Percentiles rank a stretch among this genome's conserved stretches.
These are phyloP conservation scores for Acrobasis consociella DNA, from an alignment of 2,888 invertebrate genomes.

Conservation along the genomic window DNA sequence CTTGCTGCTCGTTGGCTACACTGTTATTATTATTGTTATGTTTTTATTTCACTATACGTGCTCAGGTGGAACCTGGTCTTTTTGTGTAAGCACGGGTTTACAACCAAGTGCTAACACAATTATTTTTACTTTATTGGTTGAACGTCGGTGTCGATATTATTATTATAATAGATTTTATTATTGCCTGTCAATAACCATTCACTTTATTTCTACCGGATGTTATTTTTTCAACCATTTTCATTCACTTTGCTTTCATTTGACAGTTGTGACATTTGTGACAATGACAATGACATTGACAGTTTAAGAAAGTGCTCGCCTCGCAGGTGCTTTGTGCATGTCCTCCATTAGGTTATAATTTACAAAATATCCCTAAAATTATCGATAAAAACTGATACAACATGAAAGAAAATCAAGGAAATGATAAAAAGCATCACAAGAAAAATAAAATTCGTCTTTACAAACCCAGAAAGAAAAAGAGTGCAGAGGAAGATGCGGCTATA, in stretches of 20 bases:
- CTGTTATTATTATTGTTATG: too few relatives aligned
- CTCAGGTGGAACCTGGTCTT: too few relatives aligned
- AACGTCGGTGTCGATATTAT: too few relatives aligned
- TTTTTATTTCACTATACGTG: too few relatives aligned
- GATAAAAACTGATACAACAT: constrained; percentile 34
- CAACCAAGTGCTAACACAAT: too few relatives aligned
- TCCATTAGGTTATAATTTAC: constrained; percentile 11
- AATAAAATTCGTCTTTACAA: constrained; percentile 70
- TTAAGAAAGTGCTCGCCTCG: background rate
- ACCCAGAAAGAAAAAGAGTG: constrained; percentile 71
- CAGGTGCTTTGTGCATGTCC: background rate
- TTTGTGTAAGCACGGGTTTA: too few relatives aligned
- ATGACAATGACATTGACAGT: background rate
- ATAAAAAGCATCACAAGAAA: constrained; percentile 43
- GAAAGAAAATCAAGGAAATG: constrained; percentile 51
- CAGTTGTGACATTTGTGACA: too few relatives aligned
- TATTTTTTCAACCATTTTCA: background rate
- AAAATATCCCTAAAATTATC: background rate
- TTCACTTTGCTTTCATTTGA: background rate
- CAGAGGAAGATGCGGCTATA: constrained; percentile 76
- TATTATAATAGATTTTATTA: too few relatives aligned
- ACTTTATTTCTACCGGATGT: background rate
- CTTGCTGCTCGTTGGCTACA: too few relatives aligned
- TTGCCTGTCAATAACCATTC: background rate
- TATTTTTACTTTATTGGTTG: too few relatives aligned